Base-by-base conservation (phyloP, 2,113 vertebrate genomes). In the Anoplopoma fimbria region DNA sequence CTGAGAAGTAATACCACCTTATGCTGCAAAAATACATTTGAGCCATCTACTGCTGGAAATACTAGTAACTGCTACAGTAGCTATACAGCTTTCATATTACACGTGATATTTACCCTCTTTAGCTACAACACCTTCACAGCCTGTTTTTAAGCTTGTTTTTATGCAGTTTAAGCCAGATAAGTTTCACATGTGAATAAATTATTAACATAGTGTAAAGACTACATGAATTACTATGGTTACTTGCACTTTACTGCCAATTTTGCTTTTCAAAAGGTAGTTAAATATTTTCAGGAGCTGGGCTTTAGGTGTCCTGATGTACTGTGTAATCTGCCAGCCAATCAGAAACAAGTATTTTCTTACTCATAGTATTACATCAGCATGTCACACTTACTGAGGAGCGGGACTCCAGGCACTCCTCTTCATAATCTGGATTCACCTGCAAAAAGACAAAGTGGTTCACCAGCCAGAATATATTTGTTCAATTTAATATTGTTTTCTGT, bases 401-500 rank as follows among this genome's bases (percentile, higher is more conserved):
- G 86, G 94, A 96, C 92, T 98, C 97, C 91, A 96, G 94, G 91
- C 96, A 96, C 92, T 97, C 97, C 92, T 99, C 97, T 93, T 98
- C 97, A 96, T 97, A 99, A 86, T 99, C 98, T 93, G 97, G 97
- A 95, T 99, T 99, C 93, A 96, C 96, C 98, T 99, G 95, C 93
- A 95, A 93, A 77, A 67, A 88, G 7, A 75, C 51, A 88, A 60
- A 76, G 34, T 21, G n/a, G n/a, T 61, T 78, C 33, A 71, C 4
- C 23, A n/a, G 25, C 4, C 27, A 0, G 1, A 51, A 49, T 38
- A 34, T 27, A 17, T 10, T 23, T 25, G 25, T 25, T 64, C 2
- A 40, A 40, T 25, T 6, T 0, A 45, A n/a, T 69, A 60, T 19
- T 1, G 1, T 78, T 69, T 49, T 29, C 15, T 60, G 14, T 19